These are phyloP conservation scores for Sphaerophoria taeniata DNA, from an alignment of 2,888 invertebrate species.

Conservation along the genomic window DNA sequence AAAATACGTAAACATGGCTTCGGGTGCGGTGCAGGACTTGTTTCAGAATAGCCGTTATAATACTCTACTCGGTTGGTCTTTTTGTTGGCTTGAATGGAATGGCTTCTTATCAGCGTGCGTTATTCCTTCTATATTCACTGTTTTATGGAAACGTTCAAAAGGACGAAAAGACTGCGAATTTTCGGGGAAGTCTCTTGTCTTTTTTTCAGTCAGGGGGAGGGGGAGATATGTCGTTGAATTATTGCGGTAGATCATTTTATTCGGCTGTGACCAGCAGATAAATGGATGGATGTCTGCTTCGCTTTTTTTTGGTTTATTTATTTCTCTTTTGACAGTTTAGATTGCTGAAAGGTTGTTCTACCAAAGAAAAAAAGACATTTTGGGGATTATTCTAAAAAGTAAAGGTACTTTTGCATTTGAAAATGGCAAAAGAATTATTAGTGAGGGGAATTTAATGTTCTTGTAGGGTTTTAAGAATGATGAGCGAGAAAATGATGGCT, in stretches of 20 bases:
- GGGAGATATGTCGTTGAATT: conserved; percentile 21
- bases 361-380: conserved; percentile 23
- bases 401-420: background rate
- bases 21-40: conserved; percentile 10
- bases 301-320: background rate
- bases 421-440: conserved; percentile 15
- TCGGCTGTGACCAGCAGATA: conserved; percentile 55
- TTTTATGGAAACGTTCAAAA: background rate
- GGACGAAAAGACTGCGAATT: conserved; percentile 15
- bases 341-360: conserved; percentile 19
- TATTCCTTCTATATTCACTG: conserved; percentile 1
- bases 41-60: conserved; percentile 24
- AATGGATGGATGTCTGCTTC: conserved; percentile 20
- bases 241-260: conserved; percentile 34
- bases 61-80: background rate
- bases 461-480: conserved; percentile 20
- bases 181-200: conserved; percentile 18
- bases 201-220: background rate
- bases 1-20: conserved; percentile 6
- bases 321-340: conserved; percentile 17
- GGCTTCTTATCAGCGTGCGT: conserved; percentile 39
- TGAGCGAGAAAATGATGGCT: conserved; percentile 7
- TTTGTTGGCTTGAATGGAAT: background rate
- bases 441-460: conserved; percentile 19
- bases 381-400: conserved; percentile 10